Percentiles rank a stretch among this genome's conserved stretches.
Conservation (phyloP, 2,888 invertebrate genomes). For the Chrysotoxum bicinctum region DNA sequence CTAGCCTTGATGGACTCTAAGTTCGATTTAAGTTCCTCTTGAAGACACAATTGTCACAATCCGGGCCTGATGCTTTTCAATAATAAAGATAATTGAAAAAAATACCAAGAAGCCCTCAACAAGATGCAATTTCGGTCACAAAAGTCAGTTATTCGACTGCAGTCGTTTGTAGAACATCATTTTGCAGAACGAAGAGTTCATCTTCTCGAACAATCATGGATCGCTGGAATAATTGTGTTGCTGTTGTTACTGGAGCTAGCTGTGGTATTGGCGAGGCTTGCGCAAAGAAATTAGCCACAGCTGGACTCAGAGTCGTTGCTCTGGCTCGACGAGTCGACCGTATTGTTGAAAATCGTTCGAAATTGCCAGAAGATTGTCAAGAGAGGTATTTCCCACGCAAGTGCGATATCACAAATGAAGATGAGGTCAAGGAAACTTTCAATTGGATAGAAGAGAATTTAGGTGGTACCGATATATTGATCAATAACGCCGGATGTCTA, state of each 20-base stretch:
- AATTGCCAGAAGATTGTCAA: conserved; percentile 75
- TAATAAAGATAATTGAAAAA: neutral
- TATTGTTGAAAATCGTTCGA: conserved; percentile 74
- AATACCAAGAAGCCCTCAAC: neutral
- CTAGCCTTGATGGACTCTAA: too few relatives aligned
- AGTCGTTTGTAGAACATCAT: neutral
- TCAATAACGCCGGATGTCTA: conserved; percentile 84
- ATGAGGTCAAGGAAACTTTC: conserved; percentile 83
- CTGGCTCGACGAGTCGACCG: conserved; percentile 80
- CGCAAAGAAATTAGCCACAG: conserved; percentile 80
- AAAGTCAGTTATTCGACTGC: conserved; percentile 1
- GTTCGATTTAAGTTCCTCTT: too few relatives aligned
- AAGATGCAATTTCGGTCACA: neutral
- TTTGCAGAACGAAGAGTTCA: neutral
- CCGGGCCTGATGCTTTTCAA: neutral
- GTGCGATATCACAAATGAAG: conserved; percentile 83
- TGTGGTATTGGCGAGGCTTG: conserved; percentile 84
- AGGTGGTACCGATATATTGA: conserved; percentile 84
- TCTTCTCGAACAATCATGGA: conserved; percentile 74
- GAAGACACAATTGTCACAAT: neutral
- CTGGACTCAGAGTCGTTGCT: conserved; percentile 84
- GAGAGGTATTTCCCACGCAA: conserved; percentile 75
- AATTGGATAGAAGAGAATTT: conserved; percentile 82
- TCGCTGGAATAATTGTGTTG: conserved; percentile 82
- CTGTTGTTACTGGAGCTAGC: conserved; percentile 87